These are phyloP conservation scores for Trachelus troglodyta DNA, from an alignment of 2,888 invertebrate genomes.

Conservation along the genomic window DNA sequence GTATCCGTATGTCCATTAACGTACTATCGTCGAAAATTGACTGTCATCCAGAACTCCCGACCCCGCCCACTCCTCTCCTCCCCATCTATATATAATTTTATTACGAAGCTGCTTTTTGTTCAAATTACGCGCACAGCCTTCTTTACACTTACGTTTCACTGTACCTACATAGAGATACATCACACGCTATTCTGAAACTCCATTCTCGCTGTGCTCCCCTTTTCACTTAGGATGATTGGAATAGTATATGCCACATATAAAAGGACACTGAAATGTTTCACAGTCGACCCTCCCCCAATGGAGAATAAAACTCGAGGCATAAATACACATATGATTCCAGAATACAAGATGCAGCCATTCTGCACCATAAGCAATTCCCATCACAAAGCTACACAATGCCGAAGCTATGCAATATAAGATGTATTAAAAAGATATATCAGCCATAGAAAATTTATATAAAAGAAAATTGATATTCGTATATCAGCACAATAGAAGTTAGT, in stretches of 20 bases:
- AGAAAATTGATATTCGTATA: neutral
- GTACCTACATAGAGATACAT: neutral
- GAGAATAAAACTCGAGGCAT: neutral
- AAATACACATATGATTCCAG: neutral
- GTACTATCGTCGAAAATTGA: neutral
- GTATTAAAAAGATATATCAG: neutral
- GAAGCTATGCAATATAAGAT: neutral
- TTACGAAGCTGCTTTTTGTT: neutral
- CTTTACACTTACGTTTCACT: neutral
- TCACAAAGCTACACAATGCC: too few relatives aligned
- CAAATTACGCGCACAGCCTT: neutral
- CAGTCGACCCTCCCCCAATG: neutral
- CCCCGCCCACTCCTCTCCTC: neutral
- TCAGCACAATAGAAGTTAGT: neutral
- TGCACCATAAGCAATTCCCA: neutral
- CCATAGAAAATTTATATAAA: neutral
- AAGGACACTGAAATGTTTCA: neutral
- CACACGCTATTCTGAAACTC: neutral
- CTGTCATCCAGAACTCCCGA: neutral
- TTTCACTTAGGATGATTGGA: neutral
- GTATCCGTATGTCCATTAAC: neutral
- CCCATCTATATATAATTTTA: neutral
- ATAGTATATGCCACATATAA: neutral
- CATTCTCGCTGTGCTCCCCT: neutral
- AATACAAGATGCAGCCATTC: neutral